phyloP scores from a whole-genome alignment of 2,888 invertebrate species.

The Dastarcus helophoroides region DNA sequence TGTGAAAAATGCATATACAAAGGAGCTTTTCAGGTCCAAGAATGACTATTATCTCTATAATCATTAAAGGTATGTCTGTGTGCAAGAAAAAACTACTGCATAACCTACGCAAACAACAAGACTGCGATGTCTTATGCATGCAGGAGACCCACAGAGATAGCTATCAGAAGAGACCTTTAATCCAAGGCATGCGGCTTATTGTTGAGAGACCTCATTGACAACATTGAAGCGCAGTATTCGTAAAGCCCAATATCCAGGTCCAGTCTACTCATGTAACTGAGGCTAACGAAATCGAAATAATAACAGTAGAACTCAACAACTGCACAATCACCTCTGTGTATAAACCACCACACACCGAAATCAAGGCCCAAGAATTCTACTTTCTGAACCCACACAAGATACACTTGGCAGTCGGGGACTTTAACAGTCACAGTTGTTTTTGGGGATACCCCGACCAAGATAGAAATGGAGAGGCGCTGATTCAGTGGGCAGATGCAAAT shows the following conservation, averaged over 20 bases:
- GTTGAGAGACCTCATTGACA: conserved; percentile 6
- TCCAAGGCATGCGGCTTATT: conserved; percentile 2
- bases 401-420: conserved; percentile 5
- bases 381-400: conserved; percentile 1
- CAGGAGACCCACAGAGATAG: conserved; percentile 5
- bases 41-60: conserved; percentile 4
- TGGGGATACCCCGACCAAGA: conserved; percentile 6
- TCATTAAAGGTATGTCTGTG: conserved; percentile 8
- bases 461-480: conserved; percentile 4
- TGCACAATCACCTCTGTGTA: conserved; percentile 6
- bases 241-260: conserved; percentile 5
- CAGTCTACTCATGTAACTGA: conserved; percentile 2
- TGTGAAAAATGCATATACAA: background rate
- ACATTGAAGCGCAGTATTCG: conserved; percentile 7
- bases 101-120: too few species aligned
- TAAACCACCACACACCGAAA: conserved; percentile 6
- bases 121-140: conserved; percentile 5
- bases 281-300: conserved; percentile 6
- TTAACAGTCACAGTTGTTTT: conserved; percentile 6
- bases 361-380: conserved; percentile 4
- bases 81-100: conserved; percentile 7
- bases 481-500: conserved; percentile 3
- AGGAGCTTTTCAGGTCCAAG: conserved; percentile 3
- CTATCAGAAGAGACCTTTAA: too few species aligned
- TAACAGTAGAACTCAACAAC: conserved; percentile 8